phyloP scores from a whole-genome alignment of 53 echinoderm and acorn worm genomes.

The Patiria pectinifera region DNA sequence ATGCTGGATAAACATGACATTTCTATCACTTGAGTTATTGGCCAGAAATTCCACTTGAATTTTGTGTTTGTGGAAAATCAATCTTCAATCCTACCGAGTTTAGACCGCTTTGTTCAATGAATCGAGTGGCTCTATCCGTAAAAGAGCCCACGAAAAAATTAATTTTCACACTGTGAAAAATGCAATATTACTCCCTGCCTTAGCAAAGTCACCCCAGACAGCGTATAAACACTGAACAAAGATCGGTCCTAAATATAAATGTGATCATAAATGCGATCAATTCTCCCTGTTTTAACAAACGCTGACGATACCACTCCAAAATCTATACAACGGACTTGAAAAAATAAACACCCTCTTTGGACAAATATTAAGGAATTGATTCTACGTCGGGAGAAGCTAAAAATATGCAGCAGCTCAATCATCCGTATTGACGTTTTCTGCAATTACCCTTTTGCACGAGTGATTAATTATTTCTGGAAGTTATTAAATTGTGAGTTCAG shows the following conservation, averaged over 20 bases:
- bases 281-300: background rate
- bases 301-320: background rate
- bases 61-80: too few relatives aligned
- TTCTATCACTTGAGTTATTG: background rate
- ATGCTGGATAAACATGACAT: background rate
- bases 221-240: background rate
- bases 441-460: background rate
- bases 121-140: too few relatives aligned
- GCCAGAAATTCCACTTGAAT: too few relatives aligned
- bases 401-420: background rate
- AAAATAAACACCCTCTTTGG: conserved; percentile 22
- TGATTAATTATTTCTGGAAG: background rate
- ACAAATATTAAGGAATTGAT: conserved; percentile 12
- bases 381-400: background rate
- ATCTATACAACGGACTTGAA: background rate
- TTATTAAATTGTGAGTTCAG: background rate
- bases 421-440: background rate
- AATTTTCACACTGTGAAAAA: background rate
- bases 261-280: background rate
- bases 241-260: background rate
- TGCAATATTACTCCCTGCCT: background rate
- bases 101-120: too few relatives aligned
- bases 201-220: background rate
- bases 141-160: background rate
- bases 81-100: too few relatives aligned